Base-by-base conservation (phyloP, 1,140 invertebrate species). In the Portunus trituberculatus region DNA sequence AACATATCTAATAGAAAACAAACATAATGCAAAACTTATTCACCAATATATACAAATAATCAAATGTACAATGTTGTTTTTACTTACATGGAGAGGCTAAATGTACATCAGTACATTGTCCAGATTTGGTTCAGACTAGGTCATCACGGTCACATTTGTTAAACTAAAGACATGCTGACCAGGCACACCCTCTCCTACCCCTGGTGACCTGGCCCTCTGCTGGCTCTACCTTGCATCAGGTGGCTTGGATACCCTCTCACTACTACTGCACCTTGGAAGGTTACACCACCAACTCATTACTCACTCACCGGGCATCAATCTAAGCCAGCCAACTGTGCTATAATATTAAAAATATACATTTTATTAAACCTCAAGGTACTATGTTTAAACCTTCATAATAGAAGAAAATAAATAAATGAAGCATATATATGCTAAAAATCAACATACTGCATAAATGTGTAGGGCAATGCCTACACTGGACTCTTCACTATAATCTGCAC, bases 111-210 rank as follows among this genome's bases (percentile, higher is more conserved):
- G 86, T 93, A 93, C 93, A 91, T 83, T 91, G 87, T 91, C 88
- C 93, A 83, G 82, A 88, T 94, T 94, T 94, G 88, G 88, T 94
- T 89, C 93, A 94, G 93, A 94, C 93, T 94, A 94, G 93, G 87
- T 94, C 88, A 94, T 94, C 93, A 94, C 93, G 89, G 87, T 90
- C 90, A 94, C 87, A 94, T 67, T 32, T 39, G 45, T 90, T 45
- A 83, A 28, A 28, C 88, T 94, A 89, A 76, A 25, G n/a, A 59
- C 67, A n/a, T n/a, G n/a, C 67, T 76, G 67, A 8, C 67, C n/a
- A 76, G 67, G 16, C 52, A 76, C 67, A 25, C 25, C 16, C 67
- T 76, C 67, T 25, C 67, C 67, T n/a, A 76, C 67, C n/a, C 4
- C 67, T 7, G 67, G 67, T n/a, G 6, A 7, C 16, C 67, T n/a